Conservation (phyloP, 2,113 vertebrate species). For the Cromileptes altivelis region DNA sequence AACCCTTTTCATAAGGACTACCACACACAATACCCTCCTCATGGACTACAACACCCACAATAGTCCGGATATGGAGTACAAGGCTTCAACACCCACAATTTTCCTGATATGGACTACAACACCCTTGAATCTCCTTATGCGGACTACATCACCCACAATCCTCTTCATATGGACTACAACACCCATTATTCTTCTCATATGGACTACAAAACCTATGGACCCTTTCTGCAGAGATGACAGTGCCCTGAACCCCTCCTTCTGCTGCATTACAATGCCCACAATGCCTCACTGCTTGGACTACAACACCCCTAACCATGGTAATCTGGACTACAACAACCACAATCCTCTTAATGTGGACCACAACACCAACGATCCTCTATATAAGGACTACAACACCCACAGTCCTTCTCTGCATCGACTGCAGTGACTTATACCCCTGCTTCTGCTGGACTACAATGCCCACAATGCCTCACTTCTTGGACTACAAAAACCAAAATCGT, state of each 20-base stretch:
- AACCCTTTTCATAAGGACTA: not conserved
- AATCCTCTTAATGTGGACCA: constrained; percentile 22
- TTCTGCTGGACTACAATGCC: not conserved
- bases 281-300: not conserved
- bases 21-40: not conserved
- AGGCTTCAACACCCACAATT: too few species aligned
- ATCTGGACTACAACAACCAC: not conserved
- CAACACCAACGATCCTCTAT: constrained; percentile 13
- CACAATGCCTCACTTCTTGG: not conserved
- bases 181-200: not conserved
- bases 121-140: not conserved
- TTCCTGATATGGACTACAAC: too few species aligned
- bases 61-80: too few species aligned
- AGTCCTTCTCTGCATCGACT: not conserved
- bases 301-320: not conserved
- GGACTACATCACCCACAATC: not conserved
- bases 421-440: not conserved
- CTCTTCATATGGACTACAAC: not conserved
- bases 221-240: not conserved
- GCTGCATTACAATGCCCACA: not conserved
- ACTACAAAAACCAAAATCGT: not conserved
- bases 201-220: not conserved
- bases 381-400: not conserved
- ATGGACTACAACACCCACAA: too few species aligned
- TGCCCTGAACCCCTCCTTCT: not conserved